phyloP scores from a whole-genome alignment of 2,113 vertebrate species.

The Carassius auratus region DNA sequence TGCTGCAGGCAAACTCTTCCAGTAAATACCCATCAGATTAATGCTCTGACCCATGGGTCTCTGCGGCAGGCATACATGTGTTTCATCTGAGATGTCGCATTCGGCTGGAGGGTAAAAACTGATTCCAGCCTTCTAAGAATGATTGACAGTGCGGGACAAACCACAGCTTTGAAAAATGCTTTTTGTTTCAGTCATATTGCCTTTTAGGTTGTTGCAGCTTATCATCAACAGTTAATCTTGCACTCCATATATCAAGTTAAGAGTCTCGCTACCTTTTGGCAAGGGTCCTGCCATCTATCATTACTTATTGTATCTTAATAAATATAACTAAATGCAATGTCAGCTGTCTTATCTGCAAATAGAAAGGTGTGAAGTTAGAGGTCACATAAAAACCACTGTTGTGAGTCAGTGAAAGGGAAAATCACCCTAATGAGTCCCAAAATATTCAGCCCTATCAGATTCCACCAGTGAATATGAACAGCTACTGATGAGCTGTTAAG shows the following conservation, averaged over 20 bases:
- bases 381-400: not conserved
- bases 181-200: constrained; percentile 42
- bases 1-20: not conserved
- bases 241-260: constrained; percentile 17
- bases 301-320: constrained; percentile 8
- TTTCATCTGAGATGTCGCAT: constrained; percentile 49
- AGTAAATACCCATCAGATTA: constrained; percentile 22
- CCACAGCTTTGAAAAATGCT: constrained; percentile 46
- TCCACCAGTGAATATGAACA: not conserved
- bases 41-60: constrained; percentile 4
- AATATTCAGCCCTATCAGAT: not conserved
- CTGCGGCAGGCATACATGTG: constrained; percentile 20
- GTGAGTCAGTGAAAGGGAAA: constrained; percentile 6
- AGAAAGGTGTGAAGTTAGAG: not conserved
- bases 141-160: constrained; percentile 51
- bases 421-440: not conserved
- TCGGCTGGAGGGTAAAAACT: constrained; percentile 38
- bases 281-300: constrained; percentile 2
- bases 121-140: constrained; percentile 18
- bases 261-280: not conserved
- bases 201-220: constrained; percentile 34
- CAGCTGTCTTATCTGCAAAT: not conserved
- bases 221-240: constrained; percentile 35
- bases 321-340: not conserved
- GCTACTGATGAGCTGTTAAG: not conserved